phyloP scores from a whole-genome alignment of 1,140 invertebrate species.

The Gryon sp. region DNA sequence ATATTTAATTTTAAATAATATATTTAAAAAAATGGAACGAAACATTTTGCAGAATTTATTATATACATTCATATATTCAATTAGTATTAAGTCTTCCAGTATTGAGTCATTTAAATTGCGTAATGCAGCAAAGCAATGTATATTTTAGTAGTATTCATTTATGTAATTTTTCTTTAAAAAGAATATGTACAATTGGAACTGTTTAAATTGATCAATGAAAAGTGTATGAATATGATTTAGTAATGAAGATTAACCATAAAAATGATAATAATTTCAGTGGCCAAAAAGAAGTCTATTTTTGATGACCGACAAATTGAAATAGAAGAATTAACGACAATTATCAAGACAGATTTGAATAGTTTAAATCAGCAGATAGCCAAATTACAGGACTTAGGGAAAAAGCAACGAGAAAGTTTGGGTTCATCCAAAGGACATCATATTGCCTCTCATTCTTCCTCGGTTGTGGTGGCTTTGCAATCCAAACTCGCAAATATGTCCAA shows the following conservation, averaged over 20 bases:
- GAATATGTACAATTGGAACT: too few species aligned
- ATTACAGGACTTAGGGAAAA: slow-evolving; percentile 88
- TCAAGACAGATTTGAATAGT: slow-evolving; percentile 96
- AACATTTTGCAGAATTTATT: too few species aligned
- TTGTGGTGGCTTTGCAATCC: slow-evolving; percentile 96
- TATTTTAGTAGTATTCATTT: too few species aligned
- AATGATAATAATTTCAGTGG: slow-evolving; percentile 91
- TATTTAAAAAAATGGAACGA: too few species aligned
- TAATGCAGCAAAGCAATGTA: too few species aligned
- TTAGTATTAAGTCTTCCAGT: too few species aligned
- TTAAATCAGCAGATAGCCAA: slow-evolving; percentile 97
- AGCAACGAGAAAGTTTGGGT: slow-evolving; percentile 81
- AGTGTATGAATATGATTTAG: too few species aligned
- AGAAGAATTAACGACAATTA: slow-evolving; percentile 98
- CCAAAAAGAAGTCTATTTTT: slow-evolving; percentile 97
- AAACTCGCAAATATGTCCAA: slow-evolving; percentile 97
- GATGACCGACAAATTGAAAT: slow-evolving; percentile 97
- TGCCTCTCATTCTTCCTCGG: slow-evolving; percentile 96
- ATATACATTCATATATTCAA: too few species aligned
- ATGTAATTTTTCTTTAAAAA: too few species aligned
- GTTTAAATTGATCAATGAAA: too few species aligned
- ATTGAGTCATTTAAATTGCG: slow-evolving; percentile 5
- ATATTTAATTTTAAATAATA: neutral
- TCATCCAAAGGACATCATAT: slow-evolving; percentile 87
- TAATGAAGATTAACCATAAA: too few species aligned